Conservation (phyloP, 2,797 vertebrate species). For the Lindbergichthys nudifrons region DNA sequence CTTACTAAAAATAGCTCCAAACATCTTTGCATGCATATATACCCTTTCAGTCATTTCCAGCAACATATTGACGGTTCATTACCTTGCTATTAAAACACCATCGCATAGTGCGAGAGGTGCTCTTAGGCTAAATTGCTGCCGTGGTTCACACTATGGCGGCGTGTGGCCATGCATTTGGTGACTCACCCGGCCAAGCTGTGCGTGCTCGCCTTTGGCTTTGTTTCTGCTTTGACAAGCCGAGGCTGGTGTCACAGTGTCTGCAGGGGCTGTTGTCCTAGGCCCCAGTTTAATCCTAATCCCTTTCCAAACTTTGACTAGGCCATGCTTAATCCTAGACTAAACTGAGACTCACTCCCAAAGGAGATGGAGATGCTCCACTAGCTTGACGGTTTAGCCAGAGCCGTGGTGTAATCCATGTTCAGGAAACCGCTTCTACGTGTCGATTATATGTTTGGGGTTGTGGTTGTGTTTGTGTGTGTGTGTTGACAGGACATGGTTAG, state of each 20-base stretch:
- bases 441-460: slow-evolving; percentile 76
- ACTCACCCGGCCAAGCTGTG: slow-evolving; percentile 58
- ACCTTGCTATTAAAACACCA: slow-evolving; percentile 57
- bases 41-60: slow-evolving; percentile 45
- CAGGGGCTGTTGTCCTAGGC: slow-evolving; percentile 56
- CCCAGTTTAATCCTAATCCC: slow-evolving; percentile 72
- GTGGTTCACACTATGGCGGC: slow-evolving; percentile 49
- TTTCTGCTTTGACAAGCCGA: slow-evolving; percentile 61
- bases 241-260: slow-evolving; percentile 66
- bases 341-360: slow-evolving; percentile 45
- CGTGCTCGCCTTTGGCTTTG: slow-evolving; percentile 63
- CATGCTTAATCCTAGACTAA: slow-evolving; percentile 60
- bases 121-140: slow-evolving; percentile 45
- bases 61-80: slow-evolving; percentile 59
- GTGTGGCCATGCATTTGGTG: slow-evolving; percentile 60
- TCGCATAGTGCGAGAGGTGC: slow-evolving; percentile 47
- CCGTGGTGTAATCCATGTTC: slow-evolving; percentile 44
- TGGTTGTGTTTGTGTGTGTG: slow-evolving; percentile 72
- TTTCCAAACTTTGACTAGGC: slow-evolving; percentile 65
- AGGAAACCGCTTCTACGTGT: slow-evolving; percentile 70
- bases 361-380: slow-evolving; percentile 51
- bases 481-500: slow-evolving; percentile 74
- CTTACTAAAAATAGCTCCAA: slow-evolving; percentile 69
- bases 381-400: slow-evolving; percentile 40
- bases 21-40: slow-evolving; percentile 38